Conservation (phyloP, 2,888 invertebrate species). For the Synanthedon tipuliformis region DNA sequence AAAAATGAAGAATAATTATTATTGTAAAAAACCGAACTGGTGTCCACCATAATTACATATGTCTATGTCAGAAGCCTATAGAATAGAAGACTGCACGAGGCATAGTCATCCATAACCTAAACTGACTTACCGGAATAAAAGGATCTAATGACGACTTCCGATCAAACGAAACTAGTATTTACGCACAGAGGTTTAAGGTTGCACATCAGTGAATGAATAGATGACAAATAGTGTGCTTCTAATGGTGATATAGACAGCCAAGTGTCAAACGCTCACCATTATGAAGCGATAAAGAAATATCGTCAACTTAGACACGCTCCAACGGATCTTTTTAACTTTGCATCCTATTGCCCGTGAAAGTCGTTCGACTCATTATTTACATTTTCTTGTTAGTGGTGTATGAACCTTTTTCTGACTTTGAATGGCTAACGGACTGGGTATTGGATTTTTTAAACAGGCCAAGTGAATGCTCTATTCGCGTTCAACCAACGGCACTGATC, state of each 20-base stretch:
- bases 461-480: slow-evolving; percentile 13
- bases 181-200: background rate
- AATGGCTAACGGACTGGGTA: background rate
- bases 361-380: slow-evolving; percentile 31
- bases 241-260: slow-evolving; percentile 6
- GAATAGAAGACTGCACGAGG: slow-evolving; percentile 27
- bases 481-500: background rate
- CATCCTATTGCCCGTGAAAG: slow-evolving; percentile 17
- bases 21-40: background rate
- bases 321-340: slow-evolving; percentile 25
- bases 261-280: slow-evolving; percentile 36
- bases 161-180: background rate
- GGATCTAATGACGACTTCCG: background rate
- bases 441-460: slow-evolving; percentile 16
- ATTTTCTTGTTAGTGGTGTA: slow-evolving; percentile 23
- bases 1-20: too few species aligned
- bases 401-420: slow-evolving; percentile 13
- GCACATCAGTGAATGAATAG: slow-evolving; percentile 8
- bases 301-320: slow-evolving; percentile 42
- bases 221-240: slow-evolving; percentile 9
- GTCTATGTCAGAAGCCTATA: slow-evolving; percentile 28
- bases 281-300: slow-evolving; percentile 45
- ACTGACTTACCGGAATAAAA: background rate
- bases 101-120: slow-evolving; percentile 33
- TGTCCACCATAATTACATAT: slow-evolving; percentile 15